Percentiles rank a stretch among this genome's conserved stretches.
Evolutionary conservation across 2,113 vertebrate species (phyloP).

Genomic region (Pteronura brasiliensis): DNA sequence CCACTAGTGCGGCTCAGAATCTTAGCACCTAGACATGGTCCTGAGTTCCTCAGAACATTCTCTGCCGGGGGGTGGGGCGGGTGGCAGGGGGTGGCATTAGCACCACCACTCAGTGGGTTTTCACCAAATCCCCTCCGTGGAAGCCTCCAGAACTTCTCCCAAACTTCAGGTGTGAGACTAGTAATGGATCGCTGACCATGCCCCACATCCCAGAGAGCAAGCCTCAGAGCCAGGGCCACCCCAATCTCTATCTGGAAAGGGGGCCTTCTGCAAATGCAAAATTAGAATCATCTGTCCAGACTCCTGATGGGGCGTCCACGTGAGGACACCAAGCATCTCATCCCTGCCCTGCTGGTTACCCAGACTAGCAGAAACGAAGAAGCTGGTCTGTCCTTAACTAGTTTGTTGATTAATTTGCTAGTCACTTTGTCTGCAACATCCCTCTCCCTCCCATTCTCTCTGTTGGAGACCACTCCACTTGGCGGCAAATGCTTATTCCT

Average conservation of each 20-base stretch:
- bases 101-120: too few relatives aligned
- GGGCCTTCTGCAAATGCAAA: background rate
- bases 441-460: background rate
- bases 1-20: background rate
- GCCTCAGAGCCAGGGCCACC: background rate
- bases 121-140: background rate
- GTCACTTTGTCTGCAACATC: too few relatives aligned
- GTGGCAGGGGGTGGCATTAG: too few relatives aligned
- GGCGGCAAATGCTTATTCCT: background rate
- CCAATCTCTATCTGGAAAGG: background rate
- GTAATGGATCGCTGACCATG: too few relatives aligned
- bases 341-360: background rate
- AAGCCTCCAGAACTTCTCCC: background rate
- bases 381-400: background rate
- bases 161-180: too few relatives aligned
- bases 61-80: too few relatives aligned
- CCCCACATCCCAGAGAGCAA: rapidly evolving
- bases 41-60: background rate
- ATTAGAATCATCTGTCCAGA: background rate
- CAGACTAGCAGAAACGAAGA: background rate
- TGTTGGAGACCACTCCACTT: background rate
- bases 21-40: background rate
- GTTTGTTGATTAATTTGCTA: background rate
- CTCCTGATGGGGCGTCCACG: too few relatives aligned
- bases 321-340: rapidly evolving